Base-by-base conservation (phyloP, 2,888 invertebrate genomes). In the Cerastis rubricosa region DNA sequence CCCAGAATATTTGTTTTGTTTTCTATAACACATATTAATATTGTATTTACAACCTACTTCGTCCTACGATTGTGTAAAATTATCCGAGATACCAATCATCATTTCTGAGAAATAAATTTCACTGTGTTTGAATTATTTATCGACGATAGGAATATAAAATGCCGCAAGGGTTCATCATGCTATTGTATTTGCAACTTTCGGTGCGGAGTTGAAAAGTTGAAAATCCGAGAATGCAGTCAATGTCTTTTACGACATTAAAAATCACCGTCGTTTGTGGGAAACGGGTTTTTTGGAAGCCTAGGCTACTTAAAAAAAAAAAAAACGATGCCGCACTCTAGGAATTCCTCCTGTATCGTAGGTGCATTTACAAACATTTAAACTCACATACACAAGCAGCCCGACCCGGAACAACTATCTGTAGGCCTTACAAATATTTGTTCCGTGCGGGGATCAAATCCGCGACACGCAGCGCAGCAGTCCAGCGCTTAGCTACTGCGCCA, bases 11-110 rank as follows among this genome's bases (percentile, higher is more conserved):
- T 12, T 54, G 9, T 51, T 57, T 47, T 43, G 17, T 22, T 5
- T 22, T 22, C 9, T 51, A 2, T 14, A 78, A 35, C 14, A 45
- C 17, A 71, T 8, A 54, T 25, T 12, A 47, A 40, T 71, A 63
- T 47, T 47, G 19, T 78, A 79, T 79, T 66, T 74, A 79, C 76
- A 79, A 68, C 19, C 61, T 14, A 51, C n/a, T 64, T 29, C 9
- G 19, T 47, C n/a, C 11, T 63, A 63, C 11, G 14, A 43, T 64
- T 54, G 6, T 40, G 40, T n/a, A 54, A 51, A 49, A 61, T 22
- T 51, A 22, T 54, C 2, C 19, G 35, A 64, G 59, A 67, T 43
- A 64, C 35, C 71, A 19, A 45, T 70, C 19, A 68, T 59, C 8
- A 78, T 40, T 76, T 57, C 11, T 22, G 7, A 51, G 14, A 43